Percentiles rank a stretch among this genome's conserved stretches.
phyloP scores from a whole-genome alignment of 2,113 vertebrate species.

The Telmatochromis sp. region DNA sequence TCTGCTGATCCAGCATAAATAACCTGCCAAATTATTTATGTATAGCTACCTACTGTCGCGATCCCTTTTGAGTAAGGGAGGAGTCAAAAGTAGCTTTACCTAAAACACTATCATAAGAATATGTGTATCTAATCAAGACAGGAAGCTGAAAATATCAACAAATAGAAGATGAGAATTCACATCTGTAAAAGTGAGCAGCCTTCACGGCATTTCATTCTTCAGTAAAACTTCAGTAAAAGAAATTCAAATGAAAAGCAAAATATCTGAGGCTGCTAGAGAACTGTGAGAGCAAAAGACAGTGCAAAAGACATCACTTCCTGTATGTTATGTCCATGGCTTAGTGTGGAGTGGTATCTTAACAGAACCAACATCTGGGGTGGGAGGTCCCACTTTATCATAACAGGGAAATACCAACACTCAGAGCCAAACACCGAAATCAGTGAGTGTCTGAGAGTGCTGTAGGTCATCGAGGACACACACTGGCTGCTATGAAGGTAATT shows the following conservation, averaged over 20 bases:
- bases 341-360: not conserved
- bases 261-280: not conserved
- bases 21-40: not conserved
- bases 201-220: not conserved
- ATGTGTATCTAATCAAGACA: not conserved
- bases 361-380: not conserved
- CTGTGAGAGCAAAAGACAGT: not conserved
- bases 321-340: not conserved
- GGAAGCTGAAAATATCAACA: not conserved
- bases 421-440: not conserved
- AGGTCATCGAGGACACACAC: not conserved
- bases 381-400: not conserved
- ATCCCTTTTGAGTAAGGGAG: not conserved
- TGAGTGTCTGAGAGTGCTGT: not conserved
- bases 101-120: not conserved
- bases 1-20: not conserved
- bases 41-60: not conserved
- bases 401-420: not conserved
- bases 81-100: not conserved
- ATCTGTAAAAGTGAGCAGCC: not conserved
- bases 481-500: not conserved
- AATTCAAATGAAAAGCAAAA: not conserved
- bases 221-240: not conserved
- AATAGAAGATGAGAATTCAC: not conserved
- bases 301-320: not conserved